Evolutionary conservation across 2,888 invertebrate genomes (phyloP), one percentile per base, ranked within the genome.

Genomic region (Erebia epiphron): DNA sequence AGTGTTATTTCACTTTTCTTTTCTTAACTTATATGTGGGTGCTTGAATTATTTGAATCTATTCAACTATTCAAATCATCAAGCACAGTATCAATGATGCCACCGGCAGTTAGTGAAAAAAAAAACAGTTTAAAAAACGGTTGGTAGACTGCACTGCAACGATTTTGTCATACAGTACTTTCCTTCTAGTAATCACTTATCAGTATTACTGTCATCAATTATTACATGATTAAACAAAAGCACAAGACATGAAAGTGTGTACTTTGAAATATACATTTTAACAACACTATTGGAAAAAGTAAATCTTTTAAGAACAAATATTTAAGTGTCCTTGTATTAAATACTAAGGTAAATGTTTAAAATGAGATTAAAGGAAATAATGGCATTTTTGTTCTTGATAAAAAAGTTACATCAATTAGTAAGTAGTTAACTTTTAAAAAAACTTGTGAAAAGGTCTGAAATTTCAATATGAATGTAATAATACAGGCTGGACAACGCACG

Each of bases 401-500:
- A 43, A 11, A 43, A 11, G 3, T 11, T 43, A 46, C 46, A 46
- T 46, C 13, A 11, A 13, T 46, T 46, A 11, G 46, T 46, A 10
- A 10, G 46, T 46, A 46, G 46, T 46, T 13, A 46, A 13, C 46
- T 46, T 35, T 35, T 46, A 11, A 46, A 46, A n/a, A 2, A 46
- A 13, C 13, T 46, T 18, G 16, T 43, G 13, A 46, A 46, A 61
- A 9, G 4, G 8, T 54, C 13, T n/a, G 0, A 65, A 7, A 16
- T 49, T 16, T 41, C 8, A 16, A 41, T 43, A n/a, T 41, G 54
- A 1, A 4, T 9, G 18, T 14, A 35, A 50, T 57, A 66, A 67
- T 11, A 1, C 72, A 92, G 92, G 92, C 91, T 92, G 89, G 92
- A 93, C 80, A 92, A 91, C 89, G 88, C 90, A 18, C 54, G 54